These are phyloP conservation scores for Dasypogon diadema DNA, from an alignment of 2,888 invertebrate species.

Conservation along the genomic window DNA sequence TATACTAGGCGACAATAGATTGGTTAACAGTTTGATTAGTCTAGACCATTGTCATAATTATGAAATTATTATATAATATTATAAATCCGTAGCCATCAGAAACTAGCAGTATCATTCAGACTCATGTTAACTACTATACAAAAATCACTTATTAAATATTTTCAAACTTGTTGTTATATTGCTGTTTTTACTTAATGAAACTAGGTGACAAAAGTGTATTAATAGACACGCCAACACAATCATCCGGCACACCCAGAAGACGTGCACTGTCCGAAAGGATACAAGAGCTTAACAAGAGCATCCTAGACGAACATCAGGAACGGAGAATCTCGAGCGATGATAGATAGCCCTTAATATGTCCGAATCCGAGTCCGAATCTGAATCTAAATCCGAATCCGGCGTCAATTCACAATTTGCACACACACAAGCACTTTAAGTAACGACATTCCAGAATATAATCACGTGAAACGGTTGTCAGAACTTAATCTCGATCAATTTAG, in stretches of 20 bases:
- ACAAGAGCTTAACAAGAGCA: slow-evolving; percentile 68
- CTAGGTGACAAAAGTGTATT: slow-evolving; percentile 86
- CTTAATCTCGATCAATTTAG: slow-evolving; percentile 8
- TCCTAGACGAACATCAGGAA: slow-evolving; percentile 66
- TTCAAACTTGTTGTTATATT: slow-evolving; percentile 29
- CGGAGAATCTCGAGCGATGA: slow-evolving; percentile 14
- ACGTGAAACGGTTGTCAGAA: slow-evolving; percentile 14
- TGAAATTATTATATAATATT: neutral
- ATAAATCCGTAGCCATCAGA: neutral
- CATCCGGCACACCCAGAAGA: slow-evolving; percentile 67
- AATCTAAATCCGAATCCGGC: too few relatives aligned
- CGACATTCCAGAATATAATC: slow-evolving; percentile 18
- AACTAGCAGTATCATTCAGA: neutral
- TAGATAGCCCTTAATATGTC: slow-evolving; percentile 38
- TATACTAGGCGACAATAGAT: slow-evolving; percentile 9
- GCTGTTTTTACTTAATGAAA: slow-evolving; percentile 42
- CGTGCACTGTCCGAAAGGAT: slow-evolving; percentile 68
- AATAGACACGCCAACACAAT: slow-evolving; percentile 76
- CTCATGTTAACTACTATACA: neutral
- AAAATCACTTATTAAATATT: neutral
- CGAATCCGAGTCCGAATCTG: too few relatives aligned
- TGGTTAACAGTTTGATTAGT: slow-evolving; percentile 13
- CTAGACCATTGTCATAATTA: neutral
- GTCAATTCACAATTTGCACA: neutral
- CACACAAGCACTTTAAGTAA: neutral